These are phyloP conservation scores for Pungitius pungitius DNA, from an alignment of 2,113 vertebrate genomes.

Conservation along the genomic window DNA sequence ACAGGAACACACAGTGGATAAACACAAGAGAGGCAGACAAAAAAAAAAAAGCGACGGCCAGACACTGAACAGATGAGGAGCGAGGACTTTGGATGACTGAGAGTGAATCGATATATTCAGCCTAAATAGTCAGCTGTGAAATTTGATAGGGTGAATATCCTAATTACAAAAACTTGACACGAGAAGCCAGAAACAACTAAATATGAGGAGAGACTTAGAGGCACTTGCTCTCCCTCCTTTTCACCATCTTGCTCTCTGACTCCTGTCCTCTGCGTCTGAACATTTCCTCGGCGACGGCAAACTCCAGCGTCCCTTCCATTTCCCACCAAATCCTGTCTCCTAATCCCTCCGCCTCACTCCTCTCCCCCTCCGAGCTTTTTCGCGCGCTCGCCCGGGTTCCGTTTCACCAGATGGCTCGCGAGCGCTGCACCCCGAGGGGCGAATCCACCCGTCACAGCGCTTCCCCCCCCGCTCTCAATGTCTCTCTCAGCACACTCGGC, in stretches of 20 bases:
- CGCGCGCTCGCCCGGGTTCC: slow-evolving; percentile 41
- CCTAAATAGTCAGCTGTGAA: neutral
- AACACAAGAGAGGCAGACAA: slow-evolving; percentile 39
- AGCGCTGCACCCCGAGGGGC: slow-evolving; percentile 69
- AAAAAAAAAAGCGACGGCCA: slow-evolving; percentile 35
- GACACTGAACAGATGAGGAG: slow-evolving; percentile 31
- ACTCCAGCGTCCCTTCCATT: slow-evolving; percentile 21
- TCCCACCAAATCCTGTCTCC: slow-evolving; percentile 44
- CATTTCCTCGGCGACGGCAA: slow-evolving; percentile 37
- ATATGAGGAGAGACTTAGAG: neutral
- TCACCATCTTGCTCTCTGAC: slow-evolving; percentile 13
- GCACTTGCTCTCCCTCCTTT: slow-evolving; percentile 4
- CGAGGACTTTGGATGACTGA: neutral
- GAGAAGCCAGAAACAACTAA: slow-evolving; percentile 2
- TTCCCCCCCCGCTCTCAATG: slow-evolving; percentile 29
- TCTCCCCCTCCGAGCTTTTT: slow-evolving; percentile 50
- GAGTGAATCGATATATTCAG: neutral
- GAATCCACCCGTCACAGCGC: slow-evolving; percentile 72
- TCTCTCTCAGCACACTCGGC: slow-evolving; percentile 47
- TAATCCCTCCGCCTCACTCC: slow-evolving; percentile 60
- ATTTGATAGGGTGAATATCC: neutral
- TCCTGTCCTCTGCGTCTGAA: slow-evolving; percentile 24
- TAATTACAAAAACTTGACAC: neutral
- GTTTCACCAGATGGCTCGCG: slow-evolving; percentile 71
- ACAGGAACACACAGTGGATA: slow-evolving; percentile 32